Evolutionary conservation across 2,113 vertebrate species (phyloP).

Genomic region (Sarotherodon lohbergeri): DNA sequence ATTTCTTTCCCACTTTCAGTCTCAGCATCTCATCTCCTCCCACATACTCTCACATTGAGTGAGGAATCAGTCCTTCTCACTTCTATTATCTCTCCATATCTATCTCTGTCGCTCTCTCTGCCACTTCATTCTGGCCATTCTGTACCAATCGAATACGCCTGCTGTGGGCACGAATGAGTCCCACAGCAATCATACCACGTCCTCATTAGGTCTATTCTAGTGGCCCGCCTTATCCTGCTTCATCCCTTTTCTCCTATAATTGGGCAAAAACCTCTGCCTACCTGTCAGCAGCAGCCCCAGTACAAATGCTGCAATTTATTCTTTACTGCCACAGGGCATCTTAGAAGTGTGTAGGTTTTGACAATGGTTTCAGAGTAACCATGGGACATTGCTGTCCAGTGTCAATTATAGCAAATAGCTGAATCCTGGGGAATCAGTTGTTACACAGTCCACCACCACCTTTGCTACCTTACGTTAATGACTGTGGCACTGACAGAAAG

Average conservation of each 20-base stretch:
- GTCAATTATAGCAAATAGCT: background rate
- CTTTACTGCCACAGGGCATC: background rate
- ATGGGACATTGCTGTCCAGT: background rate
- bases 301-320: conserved; percentile 26
- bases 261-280: conserved; percentile 23
- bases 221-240: conserved; percentile 18
- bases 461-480: background rate
- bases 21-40: conserved; percentile 55
- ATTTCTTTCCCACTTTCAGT: conserved; percentile 44
- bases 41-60: conserved; percentile 60
- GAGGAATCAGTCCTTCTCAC: conserved; percentile 62
- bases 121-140: conserved; percentile 51
- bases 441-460: background rate
- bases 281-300: conserved; percentile 23
- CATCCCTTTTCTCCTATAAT: conserved; percentile 40
- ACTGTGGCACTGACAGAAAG: background rate
- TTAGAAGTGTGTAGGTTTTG: conserved; percentile 2
- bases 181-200: conserved; percentile 30
- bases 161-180: conserved; percentile 42
- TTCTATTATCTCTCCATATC: conserved; percentile 48
- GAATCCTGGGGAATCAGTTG: background rate
- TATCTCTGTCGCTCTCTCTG: conserved; percentile 29
- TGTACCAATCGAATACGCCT: conserved; percentile 39
- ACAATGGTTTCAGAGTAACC: background rate
- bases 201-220: conserved; percentile 48